Percentiles rank a stretch among this genome's conserved stretches.
phyloP scores from a whole-genome alignment of 2,888 invertebrate genomes.

The Nephrotoma appendiculata region DNA sequence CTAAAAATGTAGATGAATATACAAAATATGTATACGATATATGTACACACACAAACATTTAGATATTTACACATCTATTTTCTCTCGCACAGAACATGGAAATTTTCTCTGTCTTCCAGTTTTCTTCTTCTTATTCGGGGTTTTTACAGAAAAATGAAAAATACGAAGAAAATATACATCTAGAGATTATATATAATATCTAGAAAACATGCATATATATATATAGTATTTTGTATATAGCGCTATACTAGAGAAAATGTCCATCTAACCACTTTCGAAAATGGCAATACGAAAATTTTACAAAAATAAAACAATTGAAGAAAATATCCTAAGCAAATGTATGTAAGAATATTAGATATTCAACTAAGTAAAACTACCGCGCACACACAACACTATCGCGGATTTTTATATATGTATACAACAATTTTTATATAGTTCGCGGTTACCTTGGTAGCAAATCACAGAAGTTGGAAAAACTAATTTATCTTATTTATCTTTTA shows the following conservation, averaged over 20 bases:
- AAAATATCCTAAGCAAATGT: background rate
- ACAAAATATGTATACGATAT: background rate
- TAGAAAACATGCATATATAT: background rate
- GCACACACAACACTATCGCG: background rate
- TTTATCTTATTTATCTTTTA: background rate
- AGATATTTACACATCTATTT: background rate
- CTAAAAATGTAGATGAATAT: background rate
- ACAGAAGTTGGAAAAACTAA: background rate
- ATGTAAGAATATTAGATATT: background rate
- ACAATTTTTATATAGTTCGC: background rate
- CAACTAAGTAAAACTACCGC: background rate
- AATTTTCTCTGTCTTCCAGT: background rate
- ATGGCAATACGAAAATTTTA: background rate
- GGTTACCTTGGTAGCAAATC: background rate
- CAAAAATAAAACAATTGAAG: background rate
- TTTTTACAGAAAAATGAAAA: background rate
- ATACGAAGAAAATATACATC: background rate
- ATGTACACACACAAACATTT: background rate
- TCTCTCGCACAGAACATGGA: background rate
- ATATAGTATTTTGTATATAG: background rate
- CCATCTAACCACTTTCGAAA: constrained; percentile 1
- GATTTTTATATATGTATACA: background rate
- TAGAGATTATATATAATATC: background rate
- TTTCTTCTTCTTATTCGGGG: background rate
- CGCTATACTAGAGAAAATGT: background rate